These are phyloP conservation scores for Gavia stellata DNA, from an alignment of 2,113 vertebrate genomes.

Conservation along the genomic window DNA sequence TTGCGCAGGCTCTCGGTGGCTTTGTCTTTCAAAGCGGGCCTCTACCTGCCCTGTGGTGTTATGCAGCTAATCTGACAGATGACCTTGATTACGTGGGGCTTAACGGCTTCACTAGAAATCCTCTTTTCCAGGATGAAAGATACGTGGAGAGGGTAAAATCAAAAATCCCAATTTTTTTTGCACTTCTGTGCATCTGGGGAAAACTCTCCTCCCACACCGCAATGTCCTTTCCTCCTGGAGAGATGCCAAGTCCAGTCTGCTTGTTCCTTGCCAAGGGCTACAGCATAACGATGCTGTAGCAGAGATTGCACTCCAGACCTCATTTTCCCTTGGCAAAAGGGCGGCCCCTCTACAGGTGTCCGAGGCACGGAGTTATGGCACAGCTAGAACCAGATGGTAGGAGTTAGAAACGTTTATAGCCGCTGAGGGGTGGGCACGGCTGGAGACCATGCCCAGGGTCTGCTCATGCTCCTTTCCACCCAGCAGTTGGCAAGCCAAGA, in stretches of 20 bases:
- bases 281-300: neutral
- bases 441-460: neutral
- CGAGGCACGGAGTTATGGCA: neutral
- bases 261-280: neutral
- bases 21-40: neutral
- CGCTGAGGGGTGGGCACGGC: neutral
- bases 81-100: neutral
- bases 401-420: neutral
- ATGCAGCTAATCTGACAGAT: neutral
- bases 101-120: neutral
- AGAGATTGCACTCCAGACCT: neutral
- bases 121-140: neutral
- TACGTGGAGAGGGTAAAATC: neutral
- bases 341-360: neutral
- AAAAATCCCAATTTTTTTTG: neutral
- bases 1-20: rapidly evolving
- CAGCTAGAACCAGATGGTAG: neutral
- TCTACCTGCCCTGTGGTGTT: neutral
- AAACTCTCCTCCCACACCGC: neutral
- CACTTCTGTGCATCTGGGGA: neutral
- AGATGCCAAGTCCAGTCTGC: neutral
- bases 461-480: neutral
- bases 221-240: neutral
- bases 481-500: neutral
- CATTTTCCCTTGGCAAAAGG: neutral